Evolutionary conservation across 1,140 invertebrate species (phyloP).

Genomic region (Sarcophaga peregrina): DNA sequence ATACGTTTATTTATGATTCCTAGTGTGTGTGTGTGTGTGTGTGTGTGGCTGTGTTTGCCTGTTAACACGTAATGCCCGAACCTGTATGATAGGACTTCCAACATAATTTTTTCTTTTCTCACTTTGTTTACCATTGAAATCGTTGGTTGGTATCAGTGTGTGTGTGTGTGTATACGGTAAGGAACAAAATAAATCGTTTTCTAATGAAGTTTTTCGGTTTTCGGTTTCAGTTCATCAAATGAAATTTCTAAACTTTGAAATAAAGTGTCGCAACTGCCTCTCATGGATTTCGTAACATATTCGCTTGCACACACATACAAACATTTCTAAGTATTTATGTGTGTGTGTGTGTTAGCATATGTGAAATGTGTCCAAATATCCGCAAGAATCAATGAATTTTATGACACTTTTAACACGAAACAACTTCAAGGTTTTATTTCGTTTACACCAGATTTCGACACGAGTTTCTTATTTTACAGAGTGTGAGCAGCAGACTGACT

Average conservation of each 20-base stretch:
- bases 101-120: not conserved
- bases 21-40: not conserved
- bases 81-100: not conserved
- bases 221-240: constrained; percentile 27
- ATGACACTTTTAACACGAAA: constrained; percentile 22
- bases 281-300: not conserved
- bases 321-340: not conserved
- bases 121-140: not conserved
- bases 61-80: constrained; percentile 33
- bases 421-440: constrained; percentile 7
- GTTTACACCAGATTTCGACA: too few relatives aligned
- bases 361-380: not conserved
- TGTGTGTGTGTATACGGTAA: not conserved
- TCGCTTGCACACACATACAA: not conserved
- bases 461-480: not conserved
- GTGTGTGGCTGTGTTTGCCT: not conserved
- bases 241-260: not conserved
- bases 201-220: constrained; percentile 17
- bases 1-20: not conserved
- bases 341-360: not conserved
- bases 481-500: not conserved
- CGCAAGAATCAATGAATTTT: constrained; percentile 15
- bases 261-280: constrained; percentile 18
- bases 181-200: constrained; percentile 27
- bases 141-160: not conserved